phyloP scores from a whole-genome alignment of 1,140 invertebrate genomes.

The Cryptotermes secundus region DNA sequence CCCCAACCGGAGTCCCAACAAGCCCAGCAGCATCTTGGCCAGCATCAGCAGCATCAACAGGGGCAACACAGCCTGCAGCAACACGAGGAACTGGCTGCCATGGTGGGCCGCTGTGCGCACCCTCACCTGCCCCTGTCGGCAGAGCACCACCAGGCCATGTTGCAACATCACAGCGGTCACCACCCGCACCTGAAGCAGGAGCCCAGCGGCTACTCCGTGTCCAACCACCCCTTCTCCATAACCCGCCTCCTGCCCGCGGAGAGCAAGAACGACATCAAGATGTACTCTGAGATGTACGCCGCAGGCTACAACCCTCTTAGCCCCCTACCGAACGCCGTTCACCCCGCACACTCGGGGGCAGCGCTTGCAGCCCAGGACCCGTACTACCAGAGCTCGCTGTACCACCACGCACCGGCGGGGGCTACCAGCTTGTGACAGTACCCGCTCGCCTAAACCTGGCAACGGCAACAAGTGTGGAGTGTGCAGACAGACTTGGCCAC shows the following conservation, averaged over 20 bases:
- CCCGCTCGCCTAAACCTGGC: constrained; percentile 30
- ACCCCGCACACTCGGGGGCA: constrained; percentile 57
- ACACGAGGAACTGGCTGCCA: constrained; percentile 63
- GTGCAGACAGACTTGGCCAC: not conserved
- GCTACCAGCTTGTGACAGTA: constrained; percentile 52
- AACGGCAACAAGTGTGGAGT: no score
- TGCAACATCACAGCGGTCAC: constrained; percentile 53
- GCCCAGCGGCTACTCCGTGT: constrained; percentile 64
- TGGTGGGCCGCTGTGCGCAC: constrained; percentile 61
- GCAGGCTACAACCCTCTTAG: constrained; percentile 59
- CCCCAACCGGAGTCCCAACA: constrained; percentile 46
- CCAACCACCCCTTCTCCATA: constrained; percentile 89
- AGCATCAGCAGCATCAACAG: constrained; percentile 46
- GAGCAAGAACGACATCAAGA: constrained; percentile 64
- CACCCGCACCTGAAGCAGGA: constrained; percentile 69
- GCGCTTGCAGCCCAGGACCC: constrained; percentile 72
- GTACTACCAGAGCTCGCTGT: constrained; percentile 78
- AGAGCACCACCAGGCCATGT: constrained; percentile 55
- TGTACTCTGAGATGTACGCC: constrained; percentile 59
- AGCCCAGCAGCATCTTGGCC: constrained; percentile 45
- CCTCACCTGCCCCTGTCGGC: constrained; percentile 56
- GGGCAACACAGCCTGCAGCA: constrained; percentile 49
- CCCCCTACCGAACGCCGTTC: constrained; percentile 59
- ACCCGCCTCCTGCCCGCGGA: constrained; percentile 81
- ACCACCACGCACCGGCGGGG: constrained; percentile 65